Evolutionary conservation across 2,113 vertebrate genomes (phyloP), one percentile per base, ranked within the genome.

Genomic region (Eclectus roratus): DNA sequence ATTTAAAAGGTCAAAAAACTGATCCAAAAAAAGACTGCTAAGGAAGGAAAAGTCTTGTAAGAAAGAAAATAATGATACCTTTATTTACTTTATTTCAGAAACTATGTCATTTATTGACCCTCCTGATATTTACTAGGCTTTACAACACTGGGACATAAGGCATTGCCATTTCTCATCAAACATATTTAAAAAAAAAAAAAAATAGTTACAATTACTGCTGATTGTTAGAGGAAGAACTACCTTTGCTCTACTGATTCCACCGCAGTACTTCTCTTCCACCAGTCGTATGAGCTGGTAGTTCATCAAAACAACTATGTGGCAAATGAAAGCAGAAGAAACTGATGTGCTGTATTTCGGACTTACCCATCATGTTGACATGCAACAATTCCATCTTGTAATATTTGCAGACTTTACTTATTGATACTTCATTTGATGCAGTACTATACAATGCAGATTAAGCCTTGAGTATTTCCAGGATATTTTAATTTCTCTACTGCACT

Each of bases 351-450:
- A 17, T 28, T 35, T 20, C 27, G 39, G 41, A 80, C 9, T 25
- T 74, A 71, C 23, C 4, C 14, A 65, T 35, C 41, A 58, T 0
- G 0, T 2, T 56, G 27, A 37, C 1, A 0, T 47, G 23, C 21
- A 68, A 29, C 5, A 29, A 80, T 52, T 92, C 17, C 5, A 4
- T 70, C 78, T 53, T 37, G 11, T 28, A 56, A 73, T 25, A 50
- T 41, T 63, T 86, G 5, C 28, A 37, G 12, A 53, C n/a, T 31
- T 81, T 52, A 13, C 9, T 28, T 13, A 53, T 9, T 70, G 23
- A 58, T 70, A 39, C 5, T 35, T 35, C 5, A 43, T 60, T 68
- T 58, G 11, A 81, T 65, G 50, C 25, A 70, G 8, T 37, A 76
- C 47, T 55, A 79, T 16, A 20, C 8, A 49, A 23, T n/a, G n/a